Conservation (phyloP, 2,797 vertebrate genomes). For the Diceros bicornis region DNA sequence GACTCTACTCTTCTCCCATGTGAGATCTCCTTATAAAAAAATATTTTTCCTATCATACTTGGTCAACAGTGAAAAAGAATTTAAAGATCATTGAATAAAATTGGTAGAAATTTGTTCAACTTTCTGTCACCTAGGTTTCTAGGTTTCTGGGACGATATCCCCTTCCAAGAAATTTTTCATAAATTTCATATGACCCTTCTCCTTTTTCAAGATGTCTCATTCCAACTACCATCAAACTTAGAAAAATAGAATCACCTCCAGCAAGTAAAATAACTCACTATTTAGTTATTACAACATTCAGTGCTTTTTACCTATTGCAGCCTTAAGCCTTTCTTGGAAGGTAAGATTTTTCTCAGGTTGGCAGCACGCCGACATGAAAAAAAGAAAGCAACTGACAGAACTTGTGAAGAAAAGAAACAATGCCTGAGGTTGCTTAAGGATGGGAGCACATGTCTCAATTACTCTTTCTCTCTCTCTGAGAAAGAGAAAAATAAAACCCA, state of each 20-base stretch:
- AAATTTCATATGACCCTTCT: not conserved
- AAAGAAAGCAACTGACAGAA: constrained; percentile 54
- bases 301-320: not conserved
- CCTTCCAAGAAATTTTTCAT: not conserved
- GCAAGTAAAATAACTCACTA: not conserved
- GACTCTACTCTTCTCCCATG: not conserved
- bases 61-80: not conserved
- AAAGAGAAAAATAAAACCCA: constrained; percentile 48
- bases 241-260: constrained; percentile 57
- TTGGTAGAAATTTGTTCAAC: not conserved
- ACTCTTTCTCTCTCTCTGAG: not conserved
- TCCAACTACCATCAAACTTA: not conserved
- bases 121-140: not conserved
- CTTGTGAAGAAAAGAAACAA: constrained; percentile 60
- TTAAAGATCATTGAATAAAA: not conserved
- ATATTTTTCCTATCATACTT: not conserved
- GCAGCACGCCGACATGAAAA: constrained; percentile 1
- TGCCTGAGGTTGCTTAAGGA: not conserved
- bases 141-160: not conserved
- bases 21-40: not conserved
- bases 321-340: constrained; percentile 61
- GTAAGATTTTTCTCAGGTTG: constrained; percentile 61
- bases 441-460: not conserved
- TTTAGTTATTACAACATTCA: constrained; percentile 1
- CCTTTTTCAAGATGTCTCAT: not conserved